Evolutionary conservation across 1,140 invertebrate genomes (phyloP), one percentile per base, ranked within the genome.

Genomic region (Pemphigus obesinymphae): DNA sequence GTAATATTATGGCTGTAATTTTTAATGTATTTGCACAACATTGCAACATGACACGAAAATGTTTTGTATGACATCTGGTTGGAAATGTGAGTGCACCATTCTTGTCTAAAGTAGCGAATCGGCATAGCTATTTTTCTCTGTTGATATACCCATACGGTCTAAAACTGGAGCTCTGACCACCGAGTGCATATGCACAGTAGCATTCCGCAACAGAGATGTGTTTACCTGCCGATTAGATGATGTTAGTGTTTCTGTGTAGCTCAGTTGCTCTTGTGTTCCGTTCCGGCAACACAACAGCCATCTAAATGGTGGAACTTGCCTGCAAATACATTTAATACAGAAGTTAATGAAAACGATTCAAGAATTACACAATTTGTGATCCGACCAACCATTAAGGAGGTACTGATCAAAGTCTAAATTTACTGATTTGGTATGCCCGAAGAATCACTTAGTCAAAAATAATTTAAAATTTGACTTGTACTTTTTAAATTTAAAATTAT

Each of bases 161-260:
- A 80, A 31, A 3, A 80, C 55, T 3, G 76, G 76, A 80, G 76
- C 76, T 45, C 76, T 43, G 40, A 80, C 76, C 53, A 80, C 76
- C n/a, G 76, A 80, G 15, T 80, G 82, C 23, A 80, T 48, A 20
- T 78, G 78, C 5, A 83, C 48, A 5, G 78, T 82, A 45, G 63
- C 53, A 40, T 72, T 83, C 15, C 82, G 61, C 17, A 82, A 43
- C 13, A 81, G 55, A 10, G 83, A 83, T 17, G 80, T 73, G 34
- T 81, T 83, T 45, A 72, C 43, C 45, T 63, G 83, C 40, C 80
- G 78, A 68, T 83, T 83, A 23, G 72, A 78, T 45, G 83, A 83
- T 37, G 83, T 83, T 40, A 83, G 61, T 29, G 83, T 83, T 82
- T 83, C 83, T 20, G 83, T 83, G 68, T 73, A 82, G 48, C 83